Percentiles rank a stretch among this genome's conserved stretches.
Conservation (phyloP, 2,113 vertebrate genomes). For the Indicator indicator region DNA sequence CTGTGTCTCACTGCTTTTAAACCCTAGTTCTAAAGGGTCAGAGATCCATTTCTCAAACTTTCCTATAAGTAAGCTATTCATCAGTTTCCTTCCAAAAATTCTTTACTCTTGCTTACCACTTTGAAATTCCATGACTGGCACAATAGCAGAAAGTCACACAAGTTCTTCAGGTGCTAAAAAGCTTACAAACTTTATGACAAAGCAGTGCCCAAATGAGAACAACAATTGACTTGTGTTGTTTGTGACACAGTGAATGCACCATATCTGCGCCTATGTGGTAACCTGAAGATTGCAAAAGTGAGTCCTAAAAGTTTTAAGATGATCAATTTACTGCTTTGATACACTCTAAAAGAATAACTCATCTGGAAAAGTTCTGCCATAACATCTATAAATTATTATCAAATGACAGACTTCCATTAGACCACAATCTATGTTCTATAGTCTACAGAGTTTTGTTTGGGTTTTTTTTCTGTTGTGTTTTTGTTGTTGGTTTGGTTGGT, state of each 20-base stretch:
- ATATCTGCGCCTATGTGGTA: background rate
- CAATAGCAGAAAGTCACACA: background rate
- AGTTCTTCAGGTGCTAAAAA: background rate
- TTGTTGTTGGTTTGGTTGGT: no score
- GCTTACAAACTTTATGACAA: background rate
- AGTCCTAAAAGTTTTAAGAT: background rate
- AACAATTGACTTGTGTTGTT: background rate
- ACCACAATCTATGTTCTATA: accelerated
- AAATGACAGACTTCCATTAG: background rate
- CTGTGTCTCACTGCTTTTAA: slow-evolving; percentile 8
- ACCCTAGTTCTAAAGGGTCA: background rate
- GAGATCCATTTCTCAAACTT: background rate
- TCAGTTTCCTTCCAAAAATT: background rate
- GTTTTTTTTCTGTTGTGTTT: background rate
- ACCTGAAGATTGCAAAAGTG: background rate
- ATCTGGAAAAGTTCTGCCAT: background rate
- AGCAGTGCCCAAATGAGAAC: background rate
- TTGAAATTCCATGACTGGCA: background rate
- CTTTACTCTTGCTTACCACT: background rate
- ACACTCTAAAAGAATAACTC: background rate
- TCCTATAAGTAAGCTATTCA: background rate
- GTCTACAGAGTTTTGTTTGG: background rate
- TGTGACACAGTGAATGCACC: background rate
- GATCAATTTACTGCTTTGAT: background rate
- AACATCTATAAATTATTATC: background rate